phyloP scores from a whole-genome alignment of 2,888 invertebrate genomes.

The Crossocerus cetratus region DNA sequence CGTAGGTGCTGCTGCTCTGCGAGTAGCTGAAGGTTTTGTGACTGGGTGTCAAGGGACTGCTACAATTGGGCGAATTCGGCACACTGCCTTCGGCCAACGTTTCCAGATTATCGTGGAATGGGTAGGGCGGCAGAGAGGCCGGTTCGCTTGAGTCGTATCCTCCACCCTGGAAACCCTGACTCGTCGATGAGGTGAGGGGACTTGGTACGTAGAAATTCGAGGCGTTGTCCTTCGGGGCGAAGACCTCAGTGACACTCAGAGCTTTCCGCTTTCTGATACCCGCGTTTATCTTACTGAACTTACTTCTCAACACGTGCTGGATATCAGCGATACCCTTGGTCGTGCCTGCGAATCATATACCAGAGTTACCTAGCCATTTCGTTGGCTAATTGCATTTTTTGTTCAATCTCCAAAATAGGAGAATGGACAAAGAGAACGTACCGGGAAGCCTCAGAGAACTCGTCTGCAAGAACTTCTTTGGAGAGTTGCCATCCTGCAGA shows the following conservation, averaged over 20 bases:
- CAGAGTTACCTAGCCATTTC: neutral
- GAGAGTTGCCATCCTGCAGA: conserved; percentile 67
- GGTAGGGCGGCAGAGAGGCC: conserved; percentile 77
- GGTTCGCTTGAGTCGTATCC: conserved; percentile 69
- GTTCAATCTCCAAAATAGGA: neutral
- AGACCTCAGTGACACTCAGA: conserved; percentile 84
- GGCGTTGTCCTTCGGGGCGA: conserved; percentile 72
- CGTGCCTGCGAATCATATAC: conserved; percentile 62
- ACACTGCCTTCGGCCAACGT: conserved; percentile 77
- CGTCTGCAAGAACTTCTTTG: conserved; percentile 71
- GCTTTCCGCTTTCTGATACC: conserved; percentile 83
- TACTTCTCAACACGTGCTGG: conserved; percentile 80
- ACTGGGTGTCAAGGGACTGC: conserved; percentile 47
- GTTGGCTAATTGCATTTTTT: neutral
- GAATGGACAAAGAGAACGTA: too few relatives aligned
- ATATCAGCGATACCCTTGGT: conserved; percentile 82
- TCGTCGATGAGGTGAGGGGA: conserved; percentile 74
- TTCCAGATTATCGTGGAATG: conserved; percentile 68
- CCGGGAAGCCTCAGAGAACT: conserved; percentile 78
- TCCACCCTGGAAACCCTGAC: conserved; percentile 61
- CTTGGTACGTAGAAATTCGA: conserved; percentile 85
- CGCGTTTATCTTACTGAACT: conserved; percentile 84
- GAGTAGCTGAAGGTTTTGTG: conserved; percentile 55
- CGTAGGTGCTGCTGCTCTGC: conserved; percentile 42
- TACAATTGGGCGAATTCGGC: conserved; percentile 64